phyloP scores from a whole-genome alignment of 2,888 invertebrate species.

The Actias luna region DNA sequence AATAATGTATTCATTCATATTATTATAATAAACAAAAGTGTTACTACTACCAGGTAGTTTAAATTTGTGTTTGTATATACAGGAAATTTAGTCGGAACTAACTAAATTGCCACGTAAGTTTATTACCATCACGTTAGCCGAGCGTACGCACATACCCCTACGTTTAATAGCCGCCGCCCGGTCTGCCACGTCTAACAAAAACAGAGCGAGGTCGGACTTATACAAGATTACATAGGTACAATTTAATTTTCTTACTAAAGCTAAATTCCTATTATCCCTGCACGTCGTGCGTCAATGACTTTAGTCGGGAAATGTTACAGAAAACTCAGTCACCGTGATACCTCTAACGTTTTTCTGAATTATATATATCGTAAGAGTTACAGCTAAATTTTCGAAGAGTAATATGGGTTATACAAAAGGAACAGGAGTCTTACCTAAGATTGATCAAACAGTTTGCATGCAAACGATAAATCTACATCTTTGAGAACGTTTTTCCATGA shows the following conservation, averaged over 20 bases:
- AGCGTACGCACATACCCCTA: neutral
- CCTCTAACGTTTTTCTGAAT: slow-evolving; percentile 2
- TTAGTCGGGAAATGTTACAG: slow-evolving; percentile 24
- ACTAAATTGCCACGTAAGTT: neutral
- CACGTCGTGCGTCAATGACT: slow-evolving; percentile 32
- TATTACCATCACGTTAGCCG: neutral
- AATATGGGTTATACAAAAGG: neutral
- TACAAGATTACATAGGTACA: slow-evolving; percentile 1
- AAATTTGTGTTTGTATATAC: neutral
- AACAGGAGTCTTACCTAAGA: neutral
- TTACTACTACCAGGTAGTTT: neutral
- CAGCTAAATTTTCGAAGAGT: neutral
- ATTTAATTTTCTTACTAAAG: slow-evolving; percentile 13
- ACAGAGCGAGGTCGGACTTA: neutral
- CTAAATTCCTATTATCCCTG: slow-evolving; percentile 32
- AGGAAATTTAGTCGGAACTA: neutral
- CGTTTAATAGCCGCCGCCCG: slow-evolving; percentile 1
- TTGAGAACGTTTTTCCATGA: neutral
- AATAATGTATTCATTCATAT: no score
- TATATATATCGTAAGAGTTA: neutral
- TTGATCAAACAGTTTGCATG: neutral
- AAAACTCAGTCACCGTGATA: slow-evolving; percentile 17
- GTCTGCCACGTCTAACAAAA: slow-evolving; percentile 4
- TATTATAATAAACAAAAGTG: neutral
- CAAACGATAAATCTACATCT: neutral